Evolutionary conservation across 2,888 invertebrate genomes (phyloP).

Genomic region (Pterobdella sp.): DNA sequence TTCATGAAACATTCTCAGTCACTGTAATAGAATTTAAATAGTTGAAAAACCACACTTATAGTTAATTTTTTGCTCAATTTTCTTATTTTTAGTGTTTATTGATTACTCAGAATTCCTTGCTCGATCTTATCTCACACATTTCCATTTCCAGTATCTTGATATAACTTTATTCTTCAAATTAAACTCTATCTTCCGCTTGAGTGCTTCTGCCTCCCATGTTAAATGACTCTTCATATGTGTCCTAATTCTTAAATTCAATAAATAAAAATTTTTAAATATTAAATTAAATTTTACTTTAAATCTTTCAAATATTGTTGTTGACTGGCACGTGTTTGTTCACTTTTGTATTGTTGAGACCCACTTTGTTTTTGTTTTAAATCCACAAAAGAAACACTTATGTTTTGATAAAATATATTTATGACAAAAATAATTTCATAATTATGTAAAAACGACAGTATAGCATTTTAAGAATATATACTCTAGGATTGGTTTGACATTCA

Average conservation of each 20-base stretch:
- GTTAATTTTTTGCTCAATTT: no score
- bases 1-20: no score
- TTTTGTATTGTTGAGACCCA: neutral
- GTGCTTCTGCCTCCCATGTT: no score
- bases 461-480: neutral
- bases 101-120: neutral
- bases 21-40: no score
- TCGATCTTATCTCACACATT: neutral
- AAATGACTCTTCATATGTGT: no score
- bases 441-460: slow-evolving; percentile 11
- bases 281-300: neutral
- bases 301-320: neutral
- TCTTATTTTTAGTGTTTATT: neutral
- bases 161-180: slow-evolving; percentile 1
- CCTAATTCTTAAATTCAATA: neutral
- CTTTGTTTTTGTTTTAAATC: neutral
- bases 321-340: neutral
- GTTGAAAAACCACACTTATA: no score
- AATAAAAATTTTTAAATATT: neutral
- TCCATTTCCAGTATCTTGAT: slow-evolving; percentile 5
- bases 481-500: neutral
- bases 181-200: neutral
- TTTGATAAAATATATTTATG: slow-evolving; percentile 13
- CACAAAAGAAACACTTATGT: neutral
- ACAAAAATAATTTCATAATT: slow-evolving; percentile 12